Conservation (phyloP, 1,140 invertebrate species). For the Hylaeus volcanicus region DNA sequence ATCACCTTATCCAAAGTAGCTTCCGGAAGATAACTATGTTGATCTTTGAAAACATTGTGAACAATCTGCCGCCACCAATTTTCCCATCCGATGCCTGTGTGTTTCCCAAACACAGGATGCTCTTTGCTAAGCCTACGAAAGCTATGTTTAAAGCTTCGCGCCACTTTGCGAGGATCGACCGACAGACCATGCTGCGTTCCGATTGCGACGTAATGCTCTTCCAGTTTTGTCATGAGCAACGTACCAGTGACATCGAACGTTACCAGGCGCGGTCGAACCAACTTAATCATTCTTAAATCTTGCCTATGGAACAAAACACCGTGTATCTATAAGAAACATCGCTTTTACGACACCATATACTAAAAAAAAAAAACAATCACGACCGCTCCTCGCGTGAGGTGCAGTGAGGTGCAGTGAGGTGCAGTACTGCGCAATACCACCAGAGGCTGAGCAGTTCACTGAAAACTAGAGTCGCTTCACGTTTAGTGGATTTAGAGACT, state of each 20-base stretch:
- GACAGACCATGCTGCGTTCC: constrained; percentile 85
- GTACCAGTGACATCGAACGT: constrained; percentile 95
- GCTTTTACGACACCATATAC: neutral
- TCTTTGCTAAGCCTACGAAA: constrained; percentile 83
- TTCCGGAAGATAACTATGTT: constrained; percentile 58
- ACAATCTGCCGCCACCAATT: constrained; percentile 91
- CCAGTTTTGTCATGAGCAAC: constrained; percentile 86
- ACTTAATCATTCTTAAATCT: constrained; percentile 67
- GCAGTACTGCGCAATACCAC: too few species aligned
- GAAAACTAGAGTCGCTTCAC: too few species aligned
- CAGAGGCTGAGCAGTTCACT: too few species aligned
- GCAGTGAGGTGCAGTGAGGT: too few species aligned
- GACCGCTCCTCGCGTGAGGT: neutral
- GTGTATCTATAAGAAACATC: neutral
- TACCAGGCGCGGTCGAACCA: constrained; percentile 83
- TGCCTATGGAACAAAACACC: neutral
- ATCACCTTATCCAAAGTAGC: constrained; percentile 71
- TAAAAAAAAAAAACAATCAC: neutral
- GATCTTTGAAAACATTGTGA: constrained; percentile 83
- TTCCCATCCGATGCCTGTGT: constrained; percentile 85
- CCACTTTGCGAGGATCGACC: constrained; percentile 82
- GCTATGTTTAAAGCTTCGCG: constrained; percentile 83
- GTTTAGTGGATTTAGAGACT: too few species aligned
- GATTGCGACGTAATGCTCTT: constrained; percentile 87
- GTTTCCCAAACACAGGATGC: constrained; percentile 91